Evolutionary conservation across 2,113 vertebrate species (phyloP), one percentile per base, ranked within the genome.

Genomic region (Crotophaga sulcirostris): DNA sequence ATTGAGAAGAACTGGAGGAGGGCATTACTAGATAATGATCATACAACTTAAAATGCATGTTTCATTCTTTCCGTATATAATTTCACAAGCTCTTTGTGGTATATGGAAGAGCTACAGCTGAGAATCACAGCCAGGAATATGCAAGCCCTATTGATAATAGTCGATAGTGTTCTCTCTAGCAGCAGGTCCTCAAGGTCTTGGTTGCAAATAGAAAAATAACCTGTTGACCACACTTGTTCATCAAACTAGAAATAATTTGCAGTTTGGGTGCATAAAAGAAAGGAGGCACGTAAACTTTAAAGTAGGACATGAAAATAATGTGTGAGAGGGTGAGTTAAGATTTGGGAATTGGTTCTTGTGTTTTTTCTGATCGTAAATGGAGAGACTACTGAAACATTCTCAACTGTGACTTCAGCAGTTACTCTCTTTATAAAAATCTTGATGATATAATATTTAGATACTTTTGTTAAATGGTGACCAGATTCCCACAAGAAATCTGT

Each of bases 21-120:
- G 29, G 47, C 76, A 89, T 97, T 95, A 51, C 77, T 52, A 80
- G 56, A 49, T 94, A 96, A 94, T 97, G 96, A 88, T 14, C 42
- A 54, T 54, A 67, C 24, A 55, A 66, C 85, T 90, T 93, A 67
- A 96, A 97, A 89, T 84, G 74, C 42, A 75, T 52, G 9, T 93
- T 91, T 47, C 16, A 11, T 95, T 93, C 75, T 94, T 95, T 76
- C 60, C 70, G 52, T 47, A 79, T 1, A 70, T 44, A 21, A 34
- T 90, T 95, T 92, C 34, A 62, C 28, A 58, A 94, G 20, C 25
- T 64, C 9, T 36, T 94, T 10, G 33, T n/a, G 33, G 25, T 79
- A 55, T 60, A 36, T 23, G 36, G 26, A 93, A 38, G 94, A 68
- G 38, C 72, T 86, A 88, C 10, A 93, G 34, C 14, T 84, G 55